Base-by-base conservation (phyloP, 2,797 vertebrate species). In the Microtus agrestis region DNA sequence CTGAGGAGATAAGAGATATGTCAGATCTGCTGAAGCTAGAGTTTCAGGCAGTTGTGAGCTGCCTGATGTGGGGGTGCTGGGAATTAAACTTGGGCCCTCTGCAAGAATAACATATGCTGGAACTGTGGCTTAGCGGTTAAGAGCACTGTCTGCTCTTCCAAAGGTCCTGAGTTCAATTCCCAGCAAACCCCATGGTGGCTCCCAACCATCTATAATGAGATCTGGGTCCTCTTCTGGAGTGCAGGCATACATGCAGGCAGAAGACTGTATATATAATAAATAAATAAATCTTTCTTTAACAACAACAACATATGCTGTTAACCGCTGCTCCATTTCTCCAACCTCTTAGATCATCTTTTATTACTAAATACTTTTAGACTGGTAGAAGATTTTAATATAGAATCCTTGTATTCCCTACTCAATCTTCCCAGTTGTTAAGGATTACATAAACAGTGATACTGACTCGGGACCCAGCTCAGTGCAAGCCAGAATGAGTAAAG, bases 291-390 rank as follows among this genome's bases (percentile, higher is more conserved):
- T 59, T 23, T 59, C 6, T 21, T 56, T 56, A 54, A 56, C 25
- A 82, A 43, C 56, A 82, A 43, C 56, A 43, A 40, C 23, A 6
- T 27, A 10, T 43, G 56, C 1, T 63, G 56, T 63, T 43, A 43
- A 59, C 37, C 10, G 17, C 80, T 31, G 25, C 31, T 37, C 29
- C 61, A 34, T 43, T n/a, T 51, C 59, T 84, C 81, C 81, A 65
- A 40, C 17, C 81, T 61, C 59, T 84, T 84, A 81, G 87, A 69
- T 79, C 56, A 5, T 65, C 73, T 73, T 89, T 90, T 91, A 95
- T 71, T 96, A 84, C 89, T 80, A 92, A 86, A 69, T 94, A 65
- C 89, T 67, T 89, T 96, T 81, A 94, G 71, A 86, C 48, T 94
- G 92, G 73, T 2, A 91, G 73, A 94, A 77, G 91, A 74, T 74